Conservation (phyloP, 2,797 vertebrate species). For the Myiotriccus ornatus region DNA sequence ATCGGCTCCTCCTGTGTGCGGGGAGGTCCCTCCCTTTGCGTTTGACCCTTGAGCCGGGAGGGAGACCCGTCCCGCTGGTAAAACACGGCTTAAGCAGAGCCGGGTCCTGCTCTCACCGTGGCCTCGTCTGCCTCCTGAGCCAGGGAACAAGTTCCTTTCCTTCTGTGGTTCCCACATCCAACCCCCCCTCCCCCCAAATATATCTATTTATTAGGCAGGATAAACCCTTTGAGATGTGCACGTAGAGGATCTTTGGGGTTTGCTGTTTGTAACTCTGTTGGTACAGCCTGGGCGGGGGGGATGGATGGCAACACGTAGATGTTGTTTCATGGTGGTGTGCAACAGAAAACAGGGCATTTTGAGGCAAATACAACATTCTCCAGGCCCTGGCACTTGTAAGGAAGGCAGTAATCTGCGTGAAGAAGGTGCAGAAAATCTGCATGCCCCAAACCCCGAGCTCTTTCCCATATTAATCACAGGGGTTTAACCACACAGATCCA, state of each 20-base stretch:
- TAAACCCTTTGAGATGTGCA: neutral
- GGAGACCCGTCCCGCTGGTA: neutral
- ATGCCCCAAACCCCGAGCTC: neutral
- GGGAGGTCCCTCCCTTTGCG: neutral
- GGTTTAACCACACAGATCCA: conserved; percentile 60
- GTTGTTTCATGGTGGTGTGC: accelerated
- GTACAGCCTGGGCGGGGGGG: accelerated
- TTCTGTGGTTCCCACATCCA: neutral
- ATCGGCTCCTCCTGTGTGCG: neutral
- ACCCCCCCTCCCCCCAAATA: too few species aligned
- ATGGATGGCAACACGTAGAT: accelerated
- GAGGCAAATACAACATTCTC: accelerated
- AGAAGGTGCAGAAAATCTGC: neutral
- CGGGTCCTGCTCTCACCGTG: accelerated
- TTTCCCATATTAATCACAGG: conserved; percentile 22
- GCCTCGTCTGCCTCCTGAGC: accelerated
- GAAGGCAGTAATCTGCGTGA: accelerated
- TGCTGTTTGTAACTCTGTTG: accelerated
- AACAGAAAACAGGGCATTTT: accelerated
- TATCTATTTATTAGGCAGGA: neutral
- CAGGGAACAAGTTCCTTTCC: neutral
- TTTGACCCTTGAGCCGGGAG: neutral
- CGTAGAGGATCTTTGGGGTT: neutral
- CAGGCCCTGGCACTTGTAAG: accelerated
- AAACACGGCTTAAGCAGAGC: neutral